phyloP scores from a whole-genome alignment of 1,140 invertebrate species.

The Calycopis cecrops region DNA sequence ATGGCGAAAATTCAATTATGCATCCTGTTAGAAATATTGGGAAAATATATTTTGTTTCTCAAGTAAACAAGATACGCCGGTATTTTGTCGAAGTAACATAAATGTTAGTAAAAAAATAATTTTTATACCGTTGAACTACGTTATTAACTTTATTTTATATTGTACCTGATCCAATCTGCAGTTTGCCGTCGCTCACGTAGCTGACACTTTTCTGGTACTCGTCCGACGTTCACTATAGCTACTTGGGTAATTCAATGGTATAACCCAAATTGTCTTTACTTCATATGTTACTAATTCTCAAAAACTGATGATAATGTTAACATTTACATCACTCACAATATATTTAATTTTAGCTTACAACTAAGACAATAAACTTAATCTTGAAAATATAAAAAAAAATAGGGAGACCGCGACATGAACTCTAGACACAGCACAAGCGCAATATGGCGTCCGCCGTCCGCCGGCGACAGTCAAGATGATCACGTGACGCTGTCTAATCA shows the following conservation, averaged over 20 bases:
- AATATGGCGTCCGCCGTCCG: conserved; percentile 47
- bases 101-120: conserved; percentile 6
- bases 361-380: conserved; percentile 15
- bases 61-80: conserved; percentile 53
- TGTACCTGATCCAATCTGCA: conserved; percentile 36
- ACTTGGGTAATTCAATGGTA: conserved; percentile 56
- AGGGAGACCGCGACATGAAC: conserved; percentile 41
- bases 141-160: conserved; percentile 16
- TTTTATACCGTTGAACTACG: neutral
- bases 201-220: conserved; percentile 46
- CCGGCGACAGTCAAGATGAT: conserved; percentile 44
- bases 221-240: conserved; percentile 42
- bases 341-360: conserved; percentile 14
- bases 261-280: conserved; percentile 33
- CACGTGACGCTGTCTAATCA: conserved; percentile 44
- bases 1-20: conserved; percentile 5
- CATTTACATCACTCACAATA: conserved; percentile 11
- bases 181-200: conserved; percentile 39
- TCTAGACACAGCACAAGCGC: conserved; percentile 45
- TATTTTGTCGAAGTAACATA: conserved; percentile 21
- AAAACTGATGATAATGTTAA: conserved; percentile 11
- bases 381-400: conserved; percentile 39
- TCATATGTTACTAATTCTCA: conserved; percentile 16
- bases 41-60: conserved; percentile 20
- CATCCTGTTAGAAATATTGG: conserved; percentile 18